Base-by-base conservation (phyloP, 2,797 vertebrate genomes). In the Ptychobarbus kaznakovi region DNA sequence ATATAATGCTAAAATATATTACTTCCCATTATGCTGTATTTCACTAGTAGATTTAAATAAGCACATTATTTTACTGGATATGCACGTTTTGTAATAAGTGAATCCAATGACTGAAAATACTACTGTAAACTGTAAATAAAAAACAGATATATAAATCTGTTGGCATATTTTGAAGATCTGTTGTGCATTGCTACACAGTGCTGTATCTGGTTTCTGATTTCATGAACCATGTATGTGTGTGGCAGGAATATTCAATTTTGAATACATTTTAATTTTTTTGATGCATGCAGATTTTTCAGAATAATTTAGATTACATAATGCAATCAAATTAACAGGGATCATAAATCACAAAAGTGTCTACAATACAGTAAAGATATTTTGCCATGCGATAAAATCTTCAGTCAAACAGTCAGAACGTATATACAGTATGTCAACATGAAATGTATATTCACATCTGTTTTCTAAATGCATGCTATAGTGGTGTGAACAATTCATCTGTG, bases 171-270 rank as follows among this genome's bases (percentile, higher is more conserved):
- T 68, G 46, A 10, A 4, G 32, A 32, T 13, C 46, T 53, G 44
- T 58, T 73, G 51, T 61, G 40, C 69, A 82, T 82, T 61, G 61
- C n/a, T 46, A 46, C 40, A 80, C 25, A 46, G 6, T 80, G 40
- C 20, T 1, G 44, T 38, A 25, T 81, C 49, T 70, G 22, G 32
- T 69, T 81, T 81, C 65, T 6, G 65, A 69, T 66, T 44, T 32
- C 63, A 49, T 38, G 5, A 32, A 49, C 63, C 18, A 80, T 81
- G 42, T 9, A 80, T 65, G 49, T 70, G 66, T 70, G n/a, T 35
- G 4, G 9, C 32, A 82, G 40, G n/a, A 73, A 82, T 70, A 51
- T 66, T 49, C 13, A 16, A 16, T 18, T 66, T 18, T 35, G 9
- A 0, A 20, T 32, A 0, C 0, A 16, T 40, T 7, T 16, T 44